Base-by-base conservation (phyloP, 1,140 invertebrate genomes). In the Uloborus diversus region DNA sequence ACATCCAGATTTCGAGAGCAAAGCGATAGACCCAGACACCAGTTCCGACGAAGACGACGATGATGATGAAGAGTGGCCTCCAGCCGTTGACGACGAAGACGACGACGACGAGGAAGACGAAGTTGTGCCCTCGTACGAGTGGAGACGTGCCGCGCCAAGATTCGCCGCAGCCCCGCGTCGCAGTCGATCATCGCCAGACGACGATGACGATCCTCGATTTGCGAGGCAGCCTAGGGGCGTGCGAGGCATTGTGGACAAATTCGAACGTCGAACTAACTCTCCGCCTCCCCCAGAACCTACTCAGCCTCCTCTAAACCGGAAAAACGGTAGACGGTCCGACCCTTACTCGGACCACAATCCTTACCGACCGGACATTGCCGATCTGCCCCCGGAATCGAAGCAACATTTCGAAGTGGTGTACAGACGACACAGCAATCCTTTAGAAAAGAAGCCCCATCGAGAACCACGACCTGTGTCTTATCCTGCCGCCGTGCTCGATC, bases 1-100 rank as follows among this genome's bases (percentile, higher is more conserved):
- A 35, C 80, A 81, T 33, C 71, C 59, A 32, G 68, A 68, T 42
- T 83, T 81, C 69, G 75, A 71, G 14, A 76, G 76, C 33, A 79
- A 82, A 53, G 81, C 81, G 35, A 71, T 81, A 23, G 83, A 83
- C 35, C 75, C 73, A 1, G 81, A 83, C 35, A 78, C 80, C 4
- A 82, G 75, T 78, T 83, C 80, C 20, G 83, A 82, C 64, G 82
- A 81, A 20, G 82, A 84, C 30, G 76, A 82, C 27, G 82, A 82
- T 37, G 69, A 78, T 49, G 35, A 70, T 53, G 66, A 61, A 32
- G 49, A 9, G 14, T 42, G n/a, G n/a, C 20, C 0, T 32, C 30
- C 51, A 25, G 28, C 47, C 9, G n/a, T n/a, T n/a, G 79, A 81
- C 11, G 81, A 79, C 7, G 80, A 81, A 17, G 75, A 69, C 3